Percentiles rank a stretch among this genome's conserved stretches.
Evolutionary conservation across 23 tunicate species (phyloP).

Genomic region (Trididemnum clinides): DNA sequence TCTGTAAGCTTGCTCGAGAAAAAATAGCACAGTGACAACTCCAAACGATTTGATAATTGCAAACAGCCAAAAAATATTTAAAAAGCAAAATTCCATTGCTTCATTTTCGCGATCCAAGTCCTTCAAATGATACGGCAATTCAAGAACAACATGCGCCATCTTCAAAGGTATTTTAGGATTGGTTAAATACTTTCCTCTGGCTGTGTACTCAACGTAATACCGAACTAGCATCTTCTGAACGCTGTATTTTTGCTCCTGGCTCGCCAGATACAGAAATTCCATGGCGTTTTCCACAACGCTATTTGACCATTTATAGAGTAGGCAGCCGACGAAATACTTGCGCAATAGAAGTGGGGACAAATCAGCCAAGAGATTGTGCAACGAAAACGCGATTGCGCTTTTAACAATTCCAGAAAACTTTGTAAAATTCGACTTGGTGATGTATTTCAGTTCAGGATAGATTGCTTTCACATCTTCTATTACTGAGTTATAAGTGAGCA

Average conservation of each 20-base stretch:
- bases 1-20: constrained; percentile 15
- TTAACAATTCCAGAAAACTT: neutral
- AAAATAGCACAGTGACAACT: neutral
- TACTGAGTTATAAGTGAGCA: constrained; percentile 6
- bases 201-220: constrained; percentile 14
- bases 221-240: neutral
- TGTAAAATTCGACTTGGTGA: neutral
- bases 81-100: neutral
- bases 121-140: neutral
- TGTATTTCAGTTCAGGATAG: neutral
- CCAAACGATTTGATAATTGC: constrained; percentile 11
- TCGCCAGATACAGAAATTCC: neutral
- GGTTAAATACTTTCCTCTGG: constrained; percentile 6
- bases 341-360: constrained; percentile 9
- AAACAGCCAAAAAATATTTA: constrained; percentile 36
- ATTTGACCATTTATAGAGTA: constrained; percentile 39
- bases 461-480: neutral
- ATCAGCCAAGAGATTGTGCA: constrained; percentile 18
- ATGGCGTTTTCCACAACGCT: neutral
- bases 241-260: neutral
- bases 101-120: neutral
- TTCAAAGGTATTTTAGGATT: constrained; percentile 33
- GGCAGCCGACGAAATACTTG: constrained; percentile 31
- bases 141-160: constrained; percentile 26
- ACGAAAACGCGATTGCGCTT: neutral